phyloP scores from a whole-genome alignment of 2,888 invertebrate genomes.

The Spisula subtruncata region DNA sequence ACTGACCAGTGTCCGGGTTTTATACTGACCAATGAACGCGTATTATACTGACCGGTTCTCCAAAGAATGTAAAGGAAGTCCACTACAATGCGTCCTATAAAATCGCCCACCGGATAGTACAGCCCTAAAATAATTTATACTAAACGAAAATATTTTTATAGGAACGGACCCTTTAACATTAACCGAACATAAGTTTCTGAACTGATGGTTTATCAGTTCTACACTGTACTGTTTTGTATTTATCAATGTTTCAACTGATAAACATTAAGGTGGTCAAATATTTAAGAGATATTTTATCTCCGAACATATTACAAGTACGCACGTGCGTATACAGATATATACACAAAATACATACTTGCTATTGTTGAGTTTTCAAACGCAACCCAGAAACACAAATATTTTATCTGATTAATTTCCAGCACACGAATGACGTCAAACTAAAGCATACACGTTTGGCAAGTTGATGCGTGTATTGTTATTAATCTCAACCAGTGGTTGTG shows the following conservation, averaged over 20 bases:
- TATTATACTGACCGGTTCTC: too few species aligned
- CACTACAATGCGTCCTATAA: too few species aligned
- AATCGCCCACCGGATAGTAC: background rate
- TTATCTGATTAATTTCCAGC: background rate
- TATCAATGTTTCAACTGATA: background rate
- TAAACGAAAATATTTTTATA: background rate
- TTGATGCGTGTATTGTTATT: background rate
- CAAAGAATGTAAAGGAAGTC: too few species aligned
- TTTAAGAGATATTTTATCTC: conserved; percentile 3
- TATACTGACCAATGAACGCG: too few species aligned
- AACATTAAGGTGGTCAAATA: background rate
- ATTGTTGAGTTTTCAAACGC: background rate
- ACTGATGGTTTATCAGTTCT: background rate
- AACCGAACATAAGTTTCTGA: background rate
- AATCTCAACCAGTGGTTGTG: background rate
- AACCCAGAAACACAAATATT: conserved; percentile 3
- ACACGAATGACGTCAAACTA: background rate
- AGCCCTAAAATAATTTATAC: background rate
- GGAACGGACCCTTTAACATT: background rate
- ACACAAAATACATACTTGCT: background rate
- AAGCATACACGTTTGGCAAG: background rate
- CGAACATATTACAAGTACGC: background rate
- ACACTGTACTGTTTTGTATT: background rate
- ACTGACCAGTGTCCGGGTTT: too few species aligned
- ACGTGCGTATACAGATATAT: background rate